Evolutionary conservation across 2,888 invertebrate genomes (phyloP).

Genomic region (Linyphia triangularis): DNA sequence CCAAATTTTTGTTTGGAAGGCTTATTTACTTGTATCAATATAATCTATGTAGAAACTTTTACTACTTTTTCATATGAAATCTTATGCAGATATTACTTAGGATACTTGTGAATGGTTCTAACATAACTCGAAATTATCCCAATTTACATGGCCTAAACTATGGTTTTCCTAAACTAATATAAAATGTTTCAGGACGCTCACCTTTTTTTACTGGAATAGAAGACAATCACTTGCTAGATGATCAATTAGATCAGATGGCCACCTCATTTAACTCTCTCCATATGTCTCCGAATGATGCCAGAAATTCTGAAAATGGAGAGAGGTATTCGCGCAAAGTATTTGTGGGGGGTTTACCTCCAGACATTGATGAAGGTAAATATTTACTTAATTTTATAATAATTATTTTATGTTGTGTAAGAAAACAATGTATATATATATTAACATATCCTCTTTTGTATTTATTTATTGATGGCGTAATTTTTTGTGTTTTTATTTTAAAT

Average conservation of each 20-base stretch:
- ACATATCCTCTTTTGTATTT: background rate
- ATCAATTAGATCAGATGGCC: slow-evolving; percentile 74
- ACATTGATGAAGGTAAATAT: slow-evolving; percentile 93
- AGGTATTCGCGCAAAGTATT: slow-evolving; percentile 91
- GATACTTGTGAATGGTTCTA: too few species aligned
- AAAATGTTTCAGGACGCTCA: slow-evolving; percentile 84
- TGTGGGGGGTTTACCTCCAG: slow-evolving; percentile 98
- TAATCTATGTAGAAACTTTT: too few species aligned
- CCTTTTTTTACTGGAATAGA: slow-evolving; percentile 87
- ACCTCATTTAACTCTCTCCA: slow-evolving; percentile 69
- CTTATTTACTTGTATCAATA: too few species aligned
- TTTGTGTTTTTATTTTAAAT: too few species aligned
- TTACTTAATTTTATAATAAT: background rate
- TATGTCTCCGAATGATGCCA: slow-evolving; percentile 78
- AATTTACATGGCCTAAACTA: too few species aligned
- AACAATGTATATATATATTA: background rate
- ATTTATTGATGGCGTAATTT: too few species aligned
- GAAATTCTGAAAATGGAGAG: slow-evolving; percentile 82
- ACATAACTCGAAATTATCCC: too few species aligned
- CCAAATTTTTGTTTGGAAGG: too few species aligned
- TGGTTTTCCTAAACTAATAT: background rate
- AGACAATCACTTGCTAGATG: slow-evolving; percentile 76
- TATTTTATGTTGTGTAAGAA: background rate
- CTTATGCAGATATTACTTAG: too few species aligned
- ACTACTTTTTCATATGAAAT: too few species aligned